These are phyloP conservation scores for Tachina fera DNA, from an alignment of 2,888 invertebrate species.

Conservation along the genomic window DNA sequence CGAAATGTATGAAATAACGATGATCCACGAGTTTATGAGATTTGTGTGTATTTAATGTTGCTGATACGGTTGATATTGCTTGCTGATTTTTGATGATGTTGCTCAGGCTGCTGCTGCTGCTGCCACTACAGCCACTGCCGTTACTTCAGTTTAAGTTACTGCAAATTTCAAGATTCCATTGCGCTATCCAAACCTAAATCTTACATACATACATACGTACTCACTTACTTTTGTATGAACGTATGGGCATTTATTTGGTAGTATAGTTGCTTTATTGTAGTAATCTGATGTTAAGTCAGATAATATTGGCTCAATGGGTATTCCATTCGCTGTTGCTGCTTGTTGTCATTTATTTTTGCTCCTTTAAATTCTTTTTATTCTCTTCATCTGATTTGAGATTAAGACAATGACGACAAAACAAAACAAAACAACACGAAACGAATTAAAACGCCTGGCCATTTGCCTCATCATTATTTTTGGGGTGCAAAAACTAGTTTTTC, in stretches of 20 bases:
- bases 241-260: constrained; percentile 38
- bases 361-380: constrained; percentile 59
- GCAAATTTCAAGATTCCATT: constrained; percentile 21
- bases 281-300: constrained; percentile 80
- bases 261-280: constrained; percentile 71
- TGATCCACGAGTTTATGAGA: constrained; percentile 69
- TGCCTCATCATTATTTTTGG: constrained; percentile 65
- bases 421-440: constrained; percentile 41
- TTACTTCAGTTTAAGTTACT: constrained; percentile 24
- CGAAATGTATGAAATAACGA: constrained; percentile 46
- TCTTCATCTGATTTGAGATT: constrained; percentile 65
- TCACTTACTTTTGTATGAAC: neutral
- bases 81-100: constrained; percentile 4
- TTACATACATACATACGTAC: neutral
- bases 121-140: neutral
- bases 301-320: constrained; percentile 67
- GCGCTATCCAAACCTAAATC: constrained; percentile 71
- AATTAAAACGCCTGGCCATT: neutral
- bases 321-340: neutral
- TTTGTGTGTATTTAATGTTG: constrained; percentile 61
- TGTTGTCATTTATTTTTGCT: constrained; percentile 39
- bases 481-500: constrained; percentile 71
- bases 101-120: constrained; percentile 15
- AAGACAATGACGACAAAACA: constrained; percentile 67
- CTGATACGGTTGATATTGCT: constrained; percentile 50